A percentile compares a stretch with the other conserved stretches of the same genome.
These are phyloP conservation scores for Dynastes tityus DNA, from an alignment of 2,888 invertebrate genomes.

Conservation along the genomic window DNA sequence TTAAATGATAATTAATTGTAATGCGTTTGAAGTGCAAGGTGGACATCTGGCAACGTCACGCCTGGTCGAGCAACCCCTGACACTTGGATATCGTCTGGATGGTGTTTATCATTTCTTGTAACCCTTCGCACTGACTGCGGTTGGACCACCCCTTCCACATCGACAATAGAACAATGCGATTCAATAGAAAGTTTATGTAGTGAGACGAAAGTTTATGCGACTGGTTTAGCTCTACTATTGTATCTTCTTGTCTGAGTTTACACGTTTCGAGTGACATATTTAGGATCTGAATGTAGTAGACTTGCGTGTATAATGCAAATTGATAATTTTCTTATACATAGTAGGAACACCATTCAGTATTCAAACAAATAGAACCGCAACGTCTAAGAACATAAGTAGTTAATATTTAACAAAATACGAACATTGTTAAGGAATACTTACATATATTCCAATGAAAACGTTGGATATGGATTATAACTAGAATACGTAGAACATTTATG, in stretches of 20 bases:
- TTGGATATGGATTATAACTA: too few relatives aligned
- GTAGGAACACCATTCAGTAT: too few relatives aligned
- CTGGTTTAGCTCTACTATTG: conserved; percentile 54
- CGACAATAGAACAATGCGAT: conserved; percentile 55
- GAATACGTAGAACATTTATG: too few relatives aligned
- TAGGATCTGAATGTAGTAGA: too few relatives aligned
- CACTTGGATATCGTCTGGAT: conserved; percentile 52
- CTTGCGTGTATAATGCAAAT: too few relatives aligned
- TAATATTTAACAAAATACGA: too few relatives aligned
- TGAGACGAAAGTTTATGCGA: conserved; percentile 58
- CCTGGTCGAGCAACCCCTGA: conserved; percentile 56
- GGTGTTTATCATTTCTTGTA: conserved; percentile 58
- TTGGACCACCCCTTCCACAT: conserved; percentile 58
- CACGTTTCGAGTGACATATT: too few relatives aligned
- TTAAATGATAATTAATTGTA: conserved; percentile 59
- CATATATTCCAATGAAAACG: too few relatives aligned
- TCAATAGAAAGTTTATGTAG: conserved; percentile 59
- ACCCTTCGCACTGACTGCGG: conserved; percentile 57
- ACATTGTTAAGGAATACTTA: too few relatives aligned
- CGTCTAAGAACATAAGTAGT: too few relatives aligned
- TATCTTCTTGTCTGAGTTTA: neutral
- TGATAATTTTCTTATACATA: too few relatives aligned
- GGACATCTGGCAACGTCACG: conserved; percentile 60
- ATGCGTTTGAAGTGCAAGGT: conserved; percentile 57
- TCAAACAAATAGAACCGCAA: too few relatives aligned